A percentile compares a stretch with the other conserved stretches of the same genome.
Conservation (phyloP, 2,797 vertebrate genomes). For the Todus mexicanus region DNA sequence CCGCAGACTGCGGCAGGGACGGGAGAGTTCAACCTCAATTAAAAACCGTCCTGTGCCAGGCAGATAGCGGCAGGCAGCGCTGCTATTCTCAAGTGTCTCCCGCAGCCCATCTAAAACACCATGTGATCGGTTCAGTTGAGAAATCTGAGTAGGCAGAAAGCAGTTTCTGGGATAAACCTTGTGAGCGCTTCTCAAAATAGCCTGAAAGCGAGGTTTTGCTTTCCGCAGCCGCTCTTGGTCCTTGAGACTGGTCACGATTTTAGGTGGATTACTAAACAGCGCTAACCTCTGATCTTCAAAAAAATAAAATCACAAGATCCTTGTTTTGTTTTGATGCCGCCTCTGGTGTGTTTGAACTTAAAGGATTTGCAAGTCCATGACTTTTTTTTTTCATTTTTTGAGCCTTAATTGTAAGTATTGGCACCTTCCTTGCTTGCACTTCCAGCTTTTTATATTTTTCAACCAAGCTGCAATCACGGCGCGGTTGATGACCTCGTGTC, state of each 20-base stretch:
- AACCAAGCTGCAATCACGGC: background rate
- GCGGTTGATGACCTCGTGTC: conserved; percentile 14
- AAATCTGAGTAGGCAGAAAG: conserved; percentile 65
- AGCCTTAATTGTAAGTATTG: background rate
- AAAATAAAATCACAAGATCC: background rate
- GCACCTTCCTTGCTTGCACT: background rate
- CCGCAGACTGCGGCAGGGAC: conserved; percentile 32
- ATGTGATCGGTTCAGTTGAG: conserved; percentile 29
- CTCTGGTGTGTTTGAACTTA: background rate
- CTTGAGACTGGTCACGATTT: conserved; percentile 1
- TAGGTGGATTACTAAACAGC: background rate
- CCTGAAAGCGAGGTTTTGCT: conserved; percentile 25
- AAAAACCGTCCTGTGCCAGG: conserved; percentile 42
- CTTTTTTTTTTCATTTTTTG: background rate
- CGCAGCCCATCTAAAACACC: conserved; percentile 18
- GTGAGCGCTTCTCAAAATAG: conserved; percentile 55
- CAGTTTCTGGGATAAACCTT: conserved; percentile 61
- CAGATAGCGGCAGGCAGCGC: conserved; percentile 20
- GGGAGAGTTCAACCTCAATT: conserved; percentile 44
- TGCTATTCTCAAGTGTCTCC: conserved; percentile 48
- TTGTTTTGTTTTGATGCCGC: background rate
- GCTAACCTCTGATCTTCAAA: background rate
- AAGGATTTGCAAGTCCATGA: background rate
- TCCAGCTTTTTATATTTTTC: background rate
- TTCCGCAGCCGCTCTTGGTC: background rate